These are phyloP conservation scores for Drosophila truncata DNA, from an alignment of 1,140 invertebrate species.

Conservation along the genomic window DNA sequence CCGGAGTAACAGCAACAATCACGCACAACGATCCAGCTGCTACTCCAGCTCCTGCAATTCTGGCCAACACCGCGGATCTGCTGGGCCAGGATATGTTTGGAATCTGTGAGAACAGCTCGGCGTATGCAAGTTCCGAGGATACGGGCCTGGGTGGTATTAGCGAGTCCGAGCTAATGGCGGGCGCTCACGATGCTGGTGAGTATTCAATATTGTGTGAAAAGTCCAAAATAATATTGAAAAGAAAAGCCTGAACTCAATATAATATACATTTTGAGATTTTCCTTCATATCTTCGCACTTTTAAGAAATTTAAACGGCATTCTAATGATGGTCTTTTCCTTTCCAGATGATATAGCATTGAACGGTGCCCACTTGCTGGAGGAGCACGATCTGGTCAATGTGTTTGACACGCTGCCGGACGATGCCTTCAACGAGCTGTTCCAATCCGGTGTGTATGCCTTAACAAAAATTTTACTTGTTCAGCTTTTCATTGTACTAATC, in stretches of 20 bases:
- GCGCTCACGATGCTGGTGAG: constrained; percentile 79
- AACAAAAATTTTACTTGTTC: constrained; percentile 65
- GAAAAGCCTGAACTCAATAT: too few species aligned
- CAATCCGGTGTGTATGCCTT: constrained; percentile 85
- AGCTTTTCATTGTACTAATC: constrained; percentile 75
- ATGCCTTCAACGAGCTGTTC: constrained; percentile 96
- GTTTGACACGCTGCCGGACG: constrained; percentile 94
- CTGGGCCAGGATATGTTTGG: constrained; percentile 78
- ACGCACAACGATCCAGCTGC: constrained; percentile 30
- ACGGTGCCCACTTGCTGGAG: constrained; percentile 88
- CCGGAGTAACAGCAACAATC: constrained; percentile 3
- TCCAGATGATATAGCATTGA: constrained; percentile 85
- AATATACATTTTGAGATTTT: too few species aligned
- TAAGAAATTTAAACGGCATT: not conserved
- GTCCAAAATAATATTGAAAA: too few species aligned
- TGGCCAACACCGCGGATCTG: constrained; percentile 68
- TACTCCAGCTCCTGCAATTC: not conserved
- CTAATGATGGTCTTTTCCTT: constrained; percentile 12
- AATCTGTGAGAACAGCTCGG: constrained; percentile 87
- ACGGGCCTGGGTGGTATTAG: constrained; percentile 86
- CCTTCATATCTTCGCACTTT: too few species aligned
- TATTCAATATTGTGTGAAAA: not conserved
- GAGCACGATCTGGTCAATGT: constrained; percentile 96
- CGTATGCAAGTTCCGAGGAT: constrained; percentile 87
- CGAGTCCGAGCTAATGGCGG: constrained; percentile 86